Percentiles rank a stretch among this genome's conserved stretches.
Evolutionary conservation across 2,888 invertebrate genomes (phyloP).

Genomic region (Leptinotarsa juncta): DNA sequence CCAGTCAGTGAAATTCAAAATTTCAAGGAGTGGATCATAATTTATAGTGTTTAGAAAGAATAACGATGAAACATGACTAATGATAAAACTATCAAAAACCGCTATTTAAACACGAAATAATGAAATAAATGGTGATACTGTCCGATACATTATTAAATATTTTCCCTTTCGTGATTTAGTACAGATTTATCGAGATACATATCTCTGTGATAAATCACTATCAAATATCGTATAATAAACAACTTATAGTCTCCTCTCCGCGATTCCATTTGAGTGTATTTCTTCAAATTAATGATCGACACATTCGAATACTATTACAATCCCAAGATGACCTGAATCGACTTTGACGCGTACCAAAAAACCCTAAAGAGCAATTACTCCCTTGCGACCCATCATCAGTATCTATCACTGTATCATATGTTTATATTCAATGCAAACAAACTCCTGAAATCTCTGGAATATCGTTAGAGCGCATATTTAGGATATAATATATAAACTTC

Average conservation of each 20-base stretch:
- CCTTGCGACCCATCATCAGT: slow-evolving; percentile 25
- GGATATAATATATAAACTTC: too few species aligned
- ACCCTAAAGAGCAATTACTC: slow-evolving; percentile 13
- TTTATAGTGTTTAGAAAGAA: neutral
- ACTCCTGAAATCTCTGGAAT: neutral
- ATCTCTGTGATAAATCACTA: neutral
- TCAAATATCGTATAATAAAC: neutral
- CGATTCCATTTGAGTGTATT: neutral
- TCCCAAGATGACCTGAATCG: neutral
- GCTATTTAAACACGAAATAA: too few species aligned
- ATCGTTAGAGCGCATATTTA: too few species aligned
- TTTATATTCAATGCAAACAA: slow-evolving; percentile 44
- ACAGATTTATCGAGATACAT: too few species aligned
- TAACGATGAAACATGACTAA: neutral
- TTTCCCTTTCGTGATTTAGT: too few species aligned
- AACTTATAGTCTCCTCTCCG: neutral
- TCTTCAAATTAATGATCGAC: neutral
- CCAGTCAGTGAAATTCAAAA: too few species aligned
- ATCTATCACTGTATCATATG: slow-evolving; percentile 25
- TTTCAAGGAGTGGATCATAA: neutral
- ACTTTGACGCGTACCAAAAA: slow-evolving; percentile 7
- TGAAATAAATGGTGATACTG: too few species aligned
- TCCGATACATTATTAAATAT: too few species aligned
- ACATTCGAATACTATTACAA: neutral
- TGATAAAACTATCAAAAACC: too few species aligned